These are phyloP conservation scores for Coelopa pilipes DNA, from an alignment of 2,888 invertebrate species.

Conservation along the genomic window DNA sequence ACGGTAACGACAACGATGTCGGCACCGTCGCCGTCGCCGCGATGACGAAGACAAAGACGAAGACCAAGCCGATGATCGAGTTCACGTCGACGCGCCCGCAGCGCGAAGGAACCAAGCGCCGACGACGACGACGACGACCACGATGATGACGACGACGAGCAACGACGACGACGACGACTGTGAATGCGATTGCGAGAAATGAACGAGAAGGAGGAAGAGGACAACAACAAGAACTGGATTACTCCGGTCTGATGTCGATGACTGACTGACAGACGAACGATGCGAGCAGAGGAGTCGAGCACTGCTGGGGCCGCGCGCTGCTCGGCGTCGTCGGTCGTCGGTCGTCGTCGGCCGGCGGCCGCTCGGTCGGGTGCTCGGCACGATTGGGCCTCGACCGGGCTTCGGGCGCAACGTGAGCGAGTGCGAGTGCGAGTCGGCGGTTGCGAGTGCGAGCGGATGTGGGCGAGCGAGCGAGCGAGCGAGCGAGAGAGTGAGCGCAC, in stretches of 20 bases:
- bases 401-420: slow-evolving; percentile 5
- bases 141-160: background rate
- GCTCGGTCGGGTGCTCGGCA: slow-evolving; percentile 5
- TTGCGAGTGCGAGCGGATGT: background rate
- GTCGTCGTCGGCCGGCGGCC: background rate
- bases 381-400: slow-evolving; percentile 19
- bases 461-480: no score
- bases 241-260: slow-evolving; percentile 57
- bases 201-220: background rate
- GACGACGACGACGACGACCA: slow-evolving; percentile 18
- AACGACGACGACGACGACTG: slow-evolving; percentile 6
- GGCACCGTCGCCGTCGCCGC: no score
- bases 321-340: slow-evolving; percentile 7
- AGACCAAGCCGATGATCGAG: slow-evolving; percentile 17
- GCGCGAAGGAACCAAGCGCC: slow-evolving; percentile 19
- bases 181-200: background rate
- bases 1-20: slow-evolving; percentile 5
- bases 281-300: slow-evolving; percentile 31
- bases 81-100: slow-evolving; percentile 1
- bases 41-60: no score
- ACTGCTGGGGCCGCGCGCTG: slow-evolving; percentile 17
- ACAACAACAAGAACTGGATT: slow-evolving; percentile 49
- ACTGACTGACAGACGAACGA: slow-evolving; percentile 53
- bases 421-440: no score
- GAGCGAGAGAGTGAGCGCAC: no score